phyloP scores from a whole-genome alignment of 2,888 invertebrate species.

The Ormyrus rosae region DNA sequence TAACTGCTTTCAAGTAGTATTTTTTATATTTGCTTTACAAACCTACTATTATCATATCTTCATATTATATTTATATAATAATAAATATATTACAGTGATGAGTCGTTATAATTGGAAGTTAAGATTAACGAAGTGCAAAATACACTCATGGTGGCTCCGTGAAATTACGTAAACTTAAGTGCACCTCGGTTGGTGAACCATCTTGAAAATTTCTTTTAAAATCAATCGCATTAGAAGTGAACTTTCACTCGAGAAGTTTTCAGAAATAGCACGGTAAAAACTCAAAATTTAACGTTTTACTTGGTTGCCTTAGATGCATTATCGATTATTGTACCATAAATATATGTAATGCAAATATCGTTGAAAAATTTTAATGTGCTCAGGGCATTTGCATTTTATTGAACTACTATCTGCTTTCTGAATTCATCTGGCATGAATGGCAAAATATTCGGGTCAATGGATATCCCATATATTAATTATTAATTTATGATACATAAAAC shows the following conservation, averaged over 20 bases:
- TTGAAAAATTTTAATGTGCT: too few species aligned
- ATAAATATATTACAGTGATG: constrained; percentile 1
- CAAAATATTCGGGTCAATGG: too few species aligned
- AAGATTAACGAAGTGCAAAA: constrained; percentile 23
- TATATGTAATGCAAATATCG: too few species aligned
- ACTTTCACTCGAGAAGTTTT: constrained; percentile 26
- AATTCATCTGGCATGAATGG: too few species aligned
- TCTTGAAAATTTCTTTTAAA: constrained; percentile 11
- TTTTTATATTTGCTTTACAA: neutral
- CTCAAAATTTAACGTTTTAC: neutral
- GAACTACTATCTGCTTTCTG: too few species aligned
- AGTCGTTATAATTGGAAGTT: neutral
- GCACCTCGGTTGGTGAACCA: neutral
- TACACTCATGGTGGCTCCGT: neutral
- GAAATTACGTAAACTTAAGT: constrained; percentile 1
- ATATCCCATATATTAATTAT: too few species aligned
- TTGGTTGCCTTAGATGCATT: too few species aligned
- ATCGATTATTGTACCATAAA: too few species aligned
- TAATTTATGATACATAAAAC: too few species aligned
- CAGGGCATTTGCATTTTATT: too few species aligned
- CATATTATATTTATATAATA: neutral
- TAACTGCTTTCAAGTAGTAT: too few species aligned
- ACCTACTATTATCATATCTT: neutral
- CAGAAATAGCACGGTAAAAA: neutral
- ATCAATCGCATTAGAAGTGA: constrained; percentile 4